These are phyloP conservation scores for Antedon bifida DNA, from an alignment of 35 echinoderm and acorn worm genomes.

Conservation along the genomic window DNA sequence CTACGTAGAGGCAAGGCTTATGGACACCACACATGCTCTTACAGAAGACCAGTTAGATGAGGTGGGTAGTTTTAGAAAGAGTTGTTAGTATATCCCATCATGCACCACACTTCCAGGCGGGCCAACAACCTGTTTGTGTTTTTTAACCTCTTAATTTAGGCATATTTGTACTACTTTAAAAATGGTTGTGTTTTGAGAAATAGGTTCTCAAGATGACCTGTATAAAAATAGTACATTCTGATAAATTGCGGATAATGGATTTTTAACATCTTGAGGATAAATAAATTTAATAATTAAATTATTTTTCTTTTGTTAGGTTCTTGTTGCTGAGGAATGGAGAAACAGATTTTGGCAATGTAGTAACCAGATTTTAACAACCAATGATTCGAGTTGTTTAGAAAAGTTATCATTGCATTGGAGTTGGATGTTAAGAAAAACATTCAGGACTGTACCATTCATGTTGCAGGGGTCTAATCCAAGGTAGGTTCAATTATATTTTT, in stretches of 20 bases:
- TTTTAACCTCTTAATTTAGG: too few species aligned
- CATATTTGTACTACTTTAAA: too few species aligned
- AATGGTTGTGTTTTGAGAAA: too few species aligned
- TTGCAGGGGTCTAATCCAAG: not conserved
- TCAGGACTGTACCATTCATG: conserved; percentile 12
- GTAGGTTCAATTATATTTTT: not conserved
- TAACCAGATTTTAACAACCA: conserved; percentile 31
- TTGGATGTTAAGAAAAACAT: conserved; percentile 50
- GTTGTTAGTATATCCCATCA: not conserved
- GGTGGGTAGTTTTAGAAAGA: conserved; percentile 10
- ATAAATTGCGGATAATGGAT: too few species aligned
- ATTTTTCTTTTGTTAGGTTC: conserved; percentile 16
- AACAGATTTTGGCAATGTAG: conserved; percentile 37
- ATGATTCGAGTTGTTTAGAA: conserved; percentile 25
- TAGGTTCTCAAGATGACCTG: too few species aligned
- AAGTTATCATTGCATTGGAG: conserved; percentile 65
- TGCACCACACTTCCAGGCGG: too few species aligned
- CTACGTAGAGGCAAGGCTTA: conserved; percentile 27
- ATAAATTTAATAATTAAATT: too few species aligned
- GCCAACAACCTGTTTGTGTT: too few species aligned
- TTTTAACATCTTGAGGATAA: too few species aligned
- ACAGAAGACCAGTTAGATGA: conserved; percentile 32
- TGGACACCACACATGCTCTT: not conserved
- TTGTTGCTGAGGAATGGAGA: conserved; percentile 41
- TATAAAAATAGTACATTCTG: too few species aligned